phyloP scores from a whole-genome alignment of 2,888 invertebrate species.

The Scaeva pyrastri region DNA sequence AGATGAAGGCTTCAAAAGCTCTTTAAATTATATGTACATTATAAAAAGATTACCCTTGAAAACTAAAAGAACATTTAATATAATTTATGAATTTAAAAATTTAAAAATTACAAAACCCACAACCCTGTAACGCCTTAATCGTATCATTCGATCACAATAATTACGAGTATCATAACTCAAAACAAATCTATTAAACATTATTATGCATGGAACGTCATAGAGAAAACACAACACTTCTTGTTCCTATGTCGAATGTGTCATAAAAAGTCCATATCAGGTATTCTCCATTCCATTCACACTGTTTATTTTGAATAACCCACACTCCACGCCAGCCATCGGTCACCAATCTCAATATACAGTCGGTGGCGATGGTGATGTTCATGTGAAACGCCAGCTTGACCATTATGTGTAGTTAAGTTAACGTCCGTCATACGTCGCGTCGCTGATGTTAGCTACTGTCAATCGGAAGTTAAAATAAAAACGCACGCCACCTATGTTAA shows the following conservation, averaged over 20 bases:
- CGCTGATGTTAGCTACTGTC: constrained; percentile 30
- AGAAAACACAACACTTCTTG: constrained; percentile 43
- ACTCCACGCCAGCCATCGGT: background rate
- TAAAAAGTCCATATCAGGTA: constrained; percentile 51
- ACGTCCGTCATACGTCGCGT: constrained; percentile 41
- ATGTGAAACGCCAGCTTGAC: constrained; percentile 41
- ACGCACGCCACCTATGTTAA: constrained; percentile 32
- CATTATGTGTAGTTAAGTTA: constrained; percentile 27
- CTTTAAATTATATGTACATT: no score
- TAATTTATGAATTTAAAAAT: no score
- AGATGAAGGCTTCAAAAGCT: no score
- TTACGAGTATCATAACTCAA: background rate
- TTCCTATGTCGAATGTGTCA: constrained; percentile 43
- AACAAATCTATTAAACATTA: constrained; percentile 30
- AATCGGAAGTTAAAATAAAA: constrained; percentile 69
- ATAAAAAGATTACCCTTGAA: no score
- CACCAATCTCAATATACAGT: background rate
- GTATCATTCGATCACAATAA: constrained; percentile 8
- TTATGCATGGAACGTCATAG: constrained; percentile 55
- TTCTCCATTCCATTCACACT: constrained; percentile 55
- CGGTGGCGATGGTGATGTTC: constrained; percentile 5
- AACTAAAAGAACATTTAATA: no score
- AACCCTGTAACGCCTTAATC: no score
- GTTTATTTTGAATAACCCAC: constrained; percentile 16
- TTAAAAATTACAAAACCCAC: no score